Evolutionary conservation across 1,140 invertebrate genomes (phyloP), one percentile per base, ranked within the genome.

Genomic region (Portunus trituberculatus): DNA sequence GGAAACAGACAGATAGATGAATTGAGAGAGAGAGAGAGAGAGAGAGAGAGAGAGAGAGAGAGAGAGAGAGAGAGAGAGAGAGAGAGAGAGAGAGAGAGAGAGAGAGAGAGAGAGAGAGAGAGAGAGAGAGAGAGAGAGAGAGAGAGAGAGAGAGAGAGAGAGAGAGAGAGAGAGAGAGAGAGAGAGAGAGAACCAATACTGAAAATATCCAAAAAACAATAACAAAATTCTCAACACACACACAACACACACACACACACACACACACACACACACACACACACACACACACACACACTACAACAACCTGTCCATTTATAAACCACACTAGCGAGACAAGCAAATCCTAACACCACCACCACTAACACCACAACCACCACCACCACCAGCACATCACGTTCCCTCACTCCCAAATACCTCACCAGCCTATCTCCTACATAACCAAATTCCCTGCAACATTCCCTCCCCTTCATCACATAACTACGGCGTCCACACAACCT

Each of bases 41-140:
- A 31, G 28, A 88, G 86, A 88, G 86, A 88, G 86, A 88, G 86
- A 88, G 86, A 88, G 86, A 28, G 86, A 88, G 86, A 89, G 87
- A 89, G 76, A 89, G 87, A 89, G n/a, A 89, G 87, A 31, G 87
- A 89, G 32, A 89, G 87, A 32, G 31, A 3, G 25, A 29, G 32
- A 89, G 87, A 89, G 87, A 89, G 87, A 45, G 1, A 89, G 87
- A 89, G 87, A 89, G 25, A 89, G 29, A 89, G 25, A 32, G 12
- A 20, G 12, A 20, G 16, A 39, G 20, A 45, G 39, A n/a, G 39
- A 45, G 25, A n/a, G 39, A 45, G 39, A n/a, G 39, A 45, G 20
- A n/a, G 0, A 88, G 86, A 88, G 86, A 28, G 86, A 88, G 86
- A 89, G 87, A 89, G 76, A 89, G 87, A 89, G n/a, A 89, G 87